A percentile compares a stretch with the other conserved stretches of the same genome.
Evolutionary conservation across 1,140 invertebrate species (phyloP).

Genomic region (Lycorma delicatula): DNA sequence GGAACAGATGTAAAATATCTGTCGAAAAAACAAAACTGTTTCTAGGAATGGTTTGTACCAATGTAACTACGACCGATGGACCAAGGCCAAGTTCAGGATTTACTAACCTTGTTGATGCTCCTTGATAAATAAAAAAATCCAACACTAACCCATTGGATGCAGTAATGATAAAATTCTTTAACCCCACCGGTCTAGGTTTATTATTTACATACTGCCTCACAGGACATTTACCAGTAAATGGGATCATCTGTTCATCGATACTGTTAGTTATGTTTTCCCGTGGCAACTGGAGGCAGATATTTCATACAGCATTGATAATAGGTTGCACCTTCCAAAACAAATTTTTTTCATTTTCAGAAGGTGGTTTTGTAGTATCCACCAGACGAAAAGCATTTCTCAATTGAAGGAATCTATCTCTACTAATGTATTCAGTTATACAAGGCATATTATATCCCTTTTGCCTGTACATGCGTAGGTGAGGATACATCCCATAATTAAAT

Average conservation of each 20-base stretch:
- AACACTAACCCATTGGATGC: conserved; percentile 19
- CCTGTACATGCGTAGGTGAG: conserved; percentile 19
- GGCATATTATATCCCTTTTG: conserved; percentile 1
- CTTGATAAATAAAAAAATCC: conserved; percentile 21
- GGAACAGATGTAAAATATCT: conserved; percentile 24
- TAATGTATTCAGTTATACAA: conserved; percentile 10
- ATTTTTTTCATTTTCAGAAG: conserved; percentile 5
- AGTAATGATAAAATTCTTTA: conserved; percentile 24
- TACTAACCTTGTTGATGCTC: not conserved
- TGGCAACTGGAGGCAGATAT: conserved; percentile 19
- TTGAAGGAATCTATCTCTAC: conserved; percentile 12
- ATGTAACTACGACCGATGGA: conserved; percentile 15
- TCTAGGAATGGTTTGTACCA: conserved; percentile 22
- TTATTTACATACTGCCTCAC: conserved; percentile 18
- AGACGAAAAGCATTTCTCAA: conserved; percentile 16
- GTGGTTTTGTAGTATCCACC: conserved; percentile 10
- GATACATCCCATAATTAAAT: conserved; percentile 19
- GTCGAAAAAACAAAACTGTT: conserved; percentile 26
- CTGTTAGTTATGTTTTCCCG: conserved; percentile 14
- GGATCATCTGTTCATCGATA: conserved; percentile 29
- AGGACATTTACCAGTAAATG: conserved; percentile 20
- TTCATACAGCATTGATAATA: conserved; percentile 5
- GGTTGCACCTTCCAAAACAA: conserved; percentile 23
- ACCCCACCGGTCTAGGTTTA: conserved; percentile 22
- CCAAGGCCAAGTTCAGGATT: not conserved